Conservation (phyloP, 2,888 invertebrate genomes). For the Watsonalla binaria region DNA sequence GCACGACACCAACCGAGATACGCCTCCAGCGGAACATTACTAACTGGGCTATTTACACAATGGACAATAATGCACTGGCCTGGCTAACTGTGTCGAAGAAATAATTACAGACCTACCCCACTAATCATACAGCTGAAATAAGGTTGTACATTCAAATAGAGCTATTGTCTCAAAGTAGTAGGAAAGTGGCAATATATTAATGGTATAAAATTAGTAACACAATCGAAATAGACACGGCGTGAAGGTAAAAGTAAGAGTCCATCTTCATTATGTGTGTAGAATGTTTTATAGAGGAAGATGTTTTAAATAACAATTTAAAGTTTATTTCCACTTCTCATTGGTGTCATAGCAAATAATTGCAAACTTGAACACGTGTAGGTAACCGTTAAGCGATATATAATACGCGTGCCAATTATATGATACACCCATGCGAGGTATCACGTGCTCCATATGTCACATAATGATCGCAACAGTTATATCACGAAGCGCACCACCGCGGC, state of each 20-base stretch:
- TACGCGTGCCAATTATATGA: conserved; percentile 31
- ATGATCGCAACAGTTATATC: conserved; percentile 65
- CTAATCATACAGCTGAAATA: not conserved
- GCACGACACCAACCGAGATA: conserved; percentile 47
- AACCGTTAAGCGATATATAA: not conserved
- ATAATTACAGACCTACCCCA: not conserved
- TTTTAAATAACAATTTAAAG: too few relatives aligned
- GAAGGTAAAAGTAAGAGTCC: too few relatives aligned
- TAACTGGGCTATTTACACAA: conserved; percentile 34
- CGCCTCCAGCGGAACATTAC: conserved; percentile 53
- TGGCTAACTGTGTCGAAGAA: not conserved
- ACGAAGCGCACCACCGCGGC: conserved; percentile 37
- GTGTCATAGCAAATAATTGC: not conserved
- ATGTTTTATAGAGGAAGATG: too few relatives aligned
- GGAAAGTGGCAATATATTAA: too few relatives aligned
- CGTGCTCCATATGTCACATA: conserved; percentile 63
- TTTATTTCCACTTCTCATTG: not conserved
- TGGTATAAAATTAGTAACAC: too few relatives aligned
- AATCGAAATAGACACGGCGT: too few relatives aligned
- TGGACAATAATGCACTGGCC: conserved; percentile 17
- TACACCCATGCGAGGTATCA: conserved; percentile 40
- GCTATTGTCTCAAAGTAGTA: too few relatives aligned
- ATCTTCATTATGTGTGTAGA: too few relatives aligned
- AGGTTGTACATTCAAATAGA: not conserved
- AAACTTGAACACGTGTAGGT: not conserved